Percentiles rank a stretch among this genome's conserved stretches.
Conservation (phyloP, 2,113 vertebrate species). For the Chroicocephalus ridibundus region DNA sequence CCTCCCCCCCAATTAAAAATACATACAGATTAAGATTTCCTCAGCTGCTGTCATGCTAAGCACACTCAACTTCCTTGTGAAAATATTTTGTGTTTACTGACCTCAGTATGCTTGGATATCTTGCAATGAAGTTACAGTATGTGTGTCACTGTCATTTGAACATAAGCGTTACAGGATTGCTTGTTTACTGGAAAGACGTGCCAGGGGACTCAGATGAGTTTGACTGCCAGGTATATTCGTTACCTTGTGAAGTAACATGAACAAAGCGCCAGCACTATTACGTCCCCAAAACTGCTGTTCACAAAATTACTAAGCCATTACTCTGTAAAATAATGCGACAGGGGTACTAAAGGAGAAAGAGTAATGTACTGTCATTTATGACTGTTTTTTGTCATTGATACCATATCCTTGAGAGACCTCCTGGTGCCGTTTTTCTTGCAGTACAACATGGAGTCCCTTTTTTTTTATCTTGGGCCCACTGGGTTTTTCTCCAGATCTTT, state of each 20-base stretch:
- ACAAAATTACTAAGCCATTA: neutral
- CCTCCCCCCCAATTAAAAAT: neutral
- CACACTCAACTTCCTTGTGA: neutral
- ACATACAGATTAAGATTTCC: neutral
- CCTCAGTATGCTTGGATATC: neutral
- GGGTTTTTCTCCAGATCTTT: neutral
- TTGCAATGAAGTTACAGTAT: neutral
- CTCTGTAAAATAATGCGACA: neutral
- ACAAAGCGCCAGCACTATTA: neutral
- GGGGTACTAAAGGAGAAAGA: neutral
- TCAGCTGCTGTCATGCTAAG: neutral
- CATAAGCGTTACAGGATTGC: neutral
- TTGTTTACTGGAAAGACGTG: neutral
- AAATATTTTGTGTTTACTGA: neutral
- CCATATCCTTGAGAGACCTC: neutral
- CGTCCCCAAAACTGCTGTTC: neutral
- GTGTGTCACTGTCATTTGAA: neutral
- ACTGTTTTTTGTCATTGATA: neutral
- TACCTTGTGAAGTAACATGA: neutral
- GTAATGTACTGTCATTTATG: neutral
- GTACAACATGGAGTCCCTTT: neutral
- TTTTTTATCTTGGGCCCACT: neutral
- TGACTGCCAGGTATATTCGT: neutral
- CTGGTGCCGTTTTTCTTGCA: neutral
- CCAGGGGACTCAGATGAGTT: neutral